A percentile compares a stretch with the other conserved stretches of the same genome.
phyloP scores from a whole-genome alignment of 2,888 invertebrate species.

The Eilema griseolum region DNA sequence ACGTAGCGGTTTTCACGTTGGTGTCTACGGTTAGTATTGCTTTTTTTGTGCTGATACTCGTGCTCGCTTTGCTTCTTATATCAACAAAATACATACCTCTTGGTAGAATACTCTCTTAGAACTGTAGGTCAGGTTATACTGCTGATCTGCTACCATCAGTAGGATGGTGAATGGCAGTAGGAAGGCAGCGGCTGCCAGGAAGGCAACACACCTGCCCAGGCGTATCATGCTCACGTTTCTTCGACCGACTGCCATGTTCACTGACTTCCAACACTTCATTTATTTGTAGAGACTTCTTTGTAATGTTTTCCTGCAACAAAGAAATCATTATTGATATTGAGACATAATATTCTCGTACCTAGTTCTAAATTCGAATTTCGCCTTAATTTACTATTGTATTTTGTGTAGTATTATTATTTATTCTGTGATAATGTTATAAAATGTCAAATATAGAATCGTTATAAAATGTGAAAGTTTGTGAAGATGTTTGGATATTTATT shows the following conservation, averaged over 20 bases:
- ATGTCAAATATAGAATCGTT: too few species aligned
- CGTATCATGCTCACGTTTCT: constrained; percentile 83
- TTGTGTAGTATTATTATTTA: too few species aligned
- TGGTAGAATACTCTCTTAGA: constrained; percentile 83
- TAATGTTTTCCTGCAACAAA: constrained; percentile 28
- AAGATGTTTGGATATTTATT: too few species aligned
- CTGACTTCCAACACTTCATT: constrained; percentile 43
- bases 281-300: constrained; percentile 12
- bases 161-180: constrained; percentile 87
- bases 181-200: constrained; percentile 88
- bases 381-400: too few species aligned
- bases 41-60: constrained; percentile 12
- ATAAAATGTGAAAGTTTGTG: too few species aligned
- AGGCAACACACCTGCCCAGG: constrained; percentile 86
- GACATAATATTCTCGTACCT: background rate
- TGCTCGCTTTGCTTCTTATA: constrained; percentile 6
- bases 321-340: background rate
- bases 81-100: constrained; percentile 75
- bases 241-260: constrained; percentile 65
- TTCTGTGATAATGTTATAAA: too few species aligned
- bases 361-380: too few species aligned
- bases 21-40: constrained; percentile 16
- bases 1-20: background rate
- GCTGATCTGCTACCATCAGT: constrained; percentile 88
- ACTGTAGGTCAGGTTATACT: constrained; percentile 86